phyloP scores from a whole-genome alignment of 2,888 invertebrate genomes.

The Epirrhoe tristata region DNA sequence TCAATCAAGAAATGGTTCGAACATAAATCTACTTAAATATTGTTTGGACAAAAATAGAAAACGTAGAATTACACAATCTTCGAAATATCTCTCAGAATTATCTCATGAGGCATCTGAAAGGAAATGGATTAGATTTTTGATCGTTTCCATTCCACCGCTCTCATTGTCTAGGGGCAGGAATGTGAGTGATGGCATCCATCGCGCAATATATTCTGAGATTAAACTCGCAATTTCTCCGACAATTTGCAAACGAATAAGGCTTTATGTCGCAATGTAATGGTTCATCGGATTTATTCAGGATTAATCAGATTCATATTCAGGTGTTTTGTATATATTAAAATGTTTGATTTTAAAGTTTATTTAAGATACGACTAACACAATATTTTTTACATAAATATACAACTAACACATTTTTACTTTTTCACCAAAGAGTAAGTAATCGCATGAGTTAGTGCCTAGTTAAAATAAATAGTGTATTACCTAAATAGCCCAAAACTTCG shows the following conservation, averaged over 20 bases:
- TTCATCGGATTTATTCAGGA: slow-evolving; percentile 18
- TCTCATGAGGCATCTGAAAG: slow-evolving; percentile 57
- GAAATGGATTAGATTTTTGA: slow-evolving; percentile 78
- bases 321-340: slow-evolving; percentile 1
- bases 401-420: neutral
- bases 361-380: too few relatives aligned
- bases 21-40: neutral
- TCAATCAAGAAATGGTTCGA: neutral
- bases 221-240: slow-evolving; percentile 48
- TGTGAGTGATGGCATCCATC: slow-evolving; percentile 68
- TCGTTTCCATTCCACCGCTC: slow-evolving; percentile 71
- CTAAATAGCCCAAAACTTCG: neutral
- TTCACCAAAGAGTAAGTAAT: neutral
- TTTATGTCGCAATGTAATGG: slow-evolving; percentile 22
- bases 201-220: slow-evolving; percentile 52
- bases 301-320: slow-evolving; percentile 13
- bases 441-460: neutral
- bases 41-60: neutral
- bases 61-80: neutral
- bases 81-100: slow-evolving; percentile 46
- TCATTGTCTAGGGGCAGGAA: slow-evolving; percentile 62
- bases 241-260: slow-evolving; percentile 43
- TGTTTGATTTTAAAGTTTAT: neutral
- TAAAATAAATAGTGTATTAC: neutral
- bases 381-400: neutral